A percentile compares a stretch with the other conserved stretches of the same genome.
These are phyloP conservation scores for Pyrgilauda ruficollis DNA, from an alignment of 2,113 vertebrate genomes.

Conservation along the genomic window DNA sequence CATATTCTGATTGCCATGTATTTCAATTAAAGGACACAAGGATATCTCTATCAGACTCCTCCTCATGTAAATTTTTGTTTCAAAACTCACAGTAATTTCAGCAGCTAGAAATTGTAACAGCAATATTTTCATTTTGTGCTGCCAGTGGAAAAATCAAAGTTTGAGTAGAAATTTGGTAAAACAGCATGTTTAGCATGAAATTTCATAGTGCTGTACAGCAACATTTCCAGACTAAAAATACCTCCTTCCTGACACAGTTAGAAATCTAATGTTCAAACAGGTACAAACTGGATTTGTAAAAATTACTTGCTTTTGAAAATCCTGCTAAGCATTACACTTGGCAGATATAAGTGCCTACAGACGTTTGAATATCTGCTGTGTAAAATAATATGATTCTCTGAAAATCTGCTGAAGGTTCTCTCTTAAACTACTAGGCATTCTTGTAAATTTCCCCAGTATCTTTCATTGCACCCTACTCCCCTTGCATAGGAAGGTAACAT, in stretches of 20 bases:
- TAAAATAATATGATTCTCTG: background rate
- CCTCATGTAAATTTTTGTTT: conserved; percentile 1
- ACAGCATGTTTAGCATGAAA: conserved; percentile 2
- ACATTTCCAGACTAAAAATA: conserved; percentile 13
- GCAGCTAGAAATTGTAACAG: background rate
- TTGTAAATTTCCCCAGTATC: background rate
- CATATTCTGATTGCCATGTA: background rate
- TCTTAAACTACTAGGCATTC: background rate
- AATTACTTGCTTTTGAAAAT: background rate
- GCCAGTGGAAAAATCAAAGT: conserved; percentile 1
- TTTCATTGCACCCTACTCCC: background rate
- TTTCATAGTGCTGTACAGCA: background rate
- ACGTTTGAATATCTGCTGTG: background rate
- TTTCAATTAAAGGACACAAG: conserved; percentile 2
- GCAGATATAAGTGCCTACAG: background rate
- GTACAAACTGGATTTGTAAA: conserved; percentile 33
- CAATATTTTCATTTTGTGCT: background rate
- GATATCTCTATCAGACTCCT: background rate
- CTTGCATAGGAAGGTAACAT: background rate
- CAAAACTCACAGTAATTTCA: background rate
- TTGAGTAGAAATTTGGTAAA: conserved; percentile 5
- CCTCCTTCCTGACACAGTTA: background rate
- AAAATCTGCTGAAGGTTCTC: background rate
- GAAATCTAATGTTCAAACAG: conserved; percentile 17
- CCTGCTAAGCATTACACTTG: background rate